Conservation (phyloP, 2,888 invertebrate species). For the Sabatieria punctata region DNA sequence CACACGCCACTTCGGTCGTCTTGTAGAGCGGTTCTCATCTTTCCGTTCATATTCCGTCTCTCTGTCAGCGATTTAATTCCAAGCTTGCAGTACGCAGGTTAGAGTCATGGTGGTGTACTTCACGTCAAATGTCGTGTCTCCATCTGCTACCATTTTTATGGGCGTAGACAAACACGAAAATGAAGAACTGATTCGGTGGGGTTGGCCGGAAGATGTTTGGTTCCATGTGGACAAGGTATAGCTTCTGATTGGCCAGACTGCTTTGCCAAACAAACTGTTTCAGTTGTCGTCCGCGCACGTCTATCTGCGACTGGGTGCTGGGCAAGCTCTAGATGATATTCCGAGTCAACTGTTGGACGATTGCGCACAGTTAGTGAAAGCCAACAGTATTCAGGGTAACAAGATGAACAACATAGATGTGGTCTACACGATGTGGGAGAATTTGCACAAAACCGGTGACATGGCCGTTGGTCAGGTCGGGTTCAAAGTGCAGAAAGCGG, state of each 20-base stretch:
- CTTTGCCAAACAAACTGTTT: no score
- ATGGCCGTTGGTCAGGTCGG: constrained; percentile 85
- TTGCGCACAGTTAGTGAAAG: constrained; percentile 92
- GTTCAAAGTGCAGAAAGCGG: constrained; percentile 23
- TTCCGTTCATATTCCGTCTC: no score
- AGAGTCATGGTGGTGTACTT: constrained; percentile 27
- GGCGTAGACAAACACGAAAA: constrained; percentile 94
- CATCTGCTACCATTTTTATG: constrained; percentile 77
- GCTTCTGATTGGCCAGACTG: no score
- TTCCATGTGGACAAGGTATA: constrained; percentile 82
- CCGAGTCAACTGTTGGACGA: constrained; percentile 81
- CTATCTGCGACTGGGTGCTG: constrained; percentile 67
- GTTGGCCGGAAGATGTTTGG: constrained; percentile 99
- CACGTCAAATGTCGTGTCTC: constrained; percentile 50
- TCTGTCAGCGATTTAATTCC: no score
- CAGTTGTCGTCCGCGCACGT: constrained; percentile 83
- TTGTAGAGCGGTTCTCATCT: no score
- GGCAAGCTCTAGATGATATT: constrained; percentile 80
- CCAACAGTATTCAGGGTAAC: constrained; percentile 59
- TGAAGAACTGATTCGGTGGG: constrained; percentile 94
- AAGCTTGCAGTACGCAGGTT: no score
- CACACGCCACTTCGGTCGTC: no score
- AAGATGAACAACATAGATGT: constrained; percentile 84
- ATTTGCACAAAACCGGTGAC: constrained; percentile 86
- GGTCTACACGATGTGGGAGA: constrained; percentile 95